These are phyloP conservation scores for Epinephelus cyanopodus DNA, from an alignment of 2,113 vertebrate genomes.

Conservation along the genomic window DNA sequence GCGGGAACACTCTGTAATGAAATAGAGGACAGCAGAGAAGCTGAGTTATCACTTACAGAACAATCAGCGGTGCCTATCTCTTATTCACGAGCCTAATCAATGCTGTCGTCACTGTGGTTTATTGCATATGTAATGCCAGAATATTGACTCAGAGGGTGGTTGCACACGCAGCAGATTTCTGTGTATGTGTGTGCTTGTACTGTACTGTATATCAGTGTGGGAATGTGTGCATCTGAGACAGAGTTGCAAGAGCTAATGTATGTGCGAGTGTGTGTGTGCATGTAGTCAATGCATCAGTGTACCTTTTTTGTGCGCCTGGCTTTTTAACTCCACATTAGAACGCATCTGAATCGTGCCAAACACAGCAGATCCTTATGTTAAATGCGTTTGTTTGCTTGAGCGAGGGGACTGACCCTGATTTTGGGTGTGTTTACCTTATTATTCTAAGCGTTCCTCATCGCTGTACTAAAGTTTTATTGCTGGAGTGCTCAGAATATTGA, in stretches of 20 bases:
- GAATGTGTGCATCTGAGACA: conserved; percentile 19
- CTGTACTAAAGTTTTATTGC: conserved; percentile 81
- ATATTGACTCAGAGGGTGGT: conserved; percentile 63
- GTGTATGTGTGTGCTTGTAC: conserved; percentile 21
- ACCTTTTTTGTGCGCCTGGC: not conserved
- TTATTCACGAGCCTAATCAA: conserved; percentile 74
- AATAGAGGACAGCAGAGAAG: conserved; percentile 69
- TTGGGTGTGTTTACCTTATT: conserved; percentile 78
- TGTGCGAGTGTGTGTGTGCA: conserved; percentile 7
- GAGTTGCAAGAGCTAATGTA: not conserved
- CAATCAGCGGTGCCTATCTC: conserved; percentile 68
- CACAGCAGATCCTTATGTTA: conserved; percentile 54
- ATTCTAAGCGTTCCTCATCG: conserved; percentile 77
- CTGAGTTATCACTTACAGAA: conserved; percentile 74
- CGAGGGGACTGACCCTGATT: conserved; percentile 63
- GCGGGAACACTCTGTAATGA: conserved; percentile 67
- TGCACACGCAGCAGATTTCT: conserved; percentile 66
- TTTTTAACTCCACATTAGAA: conserved; percentile 35
- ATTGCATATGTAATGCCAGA: conserved; percentile 66
- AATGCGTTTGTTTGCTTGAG: conserved; percentile 56
- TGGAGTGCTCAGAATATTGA: conserved; percentile 81
- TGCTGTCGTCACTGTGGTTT: conserved; percentile 71
- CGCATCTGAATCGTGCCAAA: conserved; percentile 49
- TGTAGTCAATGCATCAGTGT: not conserved
- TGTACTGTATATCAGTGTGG: conserved; percentile 19